Conservation (phyloP, 2,888 invertebrate genomes). For the Pseudococcus jackbeardsleyi region DNA sequence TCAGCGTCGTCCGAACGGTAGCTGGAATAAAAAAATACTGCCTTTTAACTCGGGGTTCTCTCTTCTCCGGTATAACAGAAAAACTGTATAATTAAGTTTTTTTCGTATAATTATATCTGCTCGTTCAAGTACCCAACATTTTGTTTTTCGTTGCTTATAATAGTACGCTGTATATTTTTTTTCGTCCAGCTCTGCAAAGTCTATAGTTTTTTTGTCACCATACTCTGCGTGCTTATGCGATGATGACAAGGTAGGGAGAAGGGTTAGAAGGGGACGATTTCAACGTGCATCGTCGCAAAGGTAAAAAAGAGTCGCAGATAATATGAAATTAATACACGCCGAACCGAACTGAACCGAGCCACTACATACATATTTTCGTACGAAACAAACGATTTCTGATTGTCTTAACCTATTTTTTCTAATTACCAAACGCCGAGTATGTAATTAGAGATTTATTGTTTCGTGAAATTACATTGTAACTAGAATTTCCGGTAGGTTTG, state of each 20-base stretch:
- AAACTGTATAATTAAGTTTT: conserved; percentile 40
- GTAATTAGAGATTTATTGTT: conserved; percentile 54
- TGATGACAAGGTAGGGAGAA: background rate
- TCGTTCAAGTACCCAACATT: conserved; percentile 2
- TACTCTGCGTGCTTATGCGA: too few species aligned
- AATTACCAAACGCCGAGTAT: conserved; percentile 50
- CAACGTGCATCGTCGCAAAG: background rate
- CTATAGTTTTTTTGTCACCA: background rate
- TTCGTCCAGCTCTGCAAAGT: background rate
- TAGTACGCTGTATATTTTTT: background rate
- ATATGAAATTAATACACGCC: conserved; percentile 26
- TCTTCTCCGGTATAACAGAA: background rate
- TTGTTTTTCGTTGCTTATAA: conserved; percentile 20
- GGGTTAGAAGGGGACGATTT: background rate
- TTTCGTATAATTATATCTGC: conserved; percentile 43
- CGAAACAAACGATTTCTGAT: conserved; percentile 50
- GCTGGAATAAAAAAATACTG: conserved; percentile 40
- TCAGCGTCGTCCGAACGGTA: conserved; percentile 16
- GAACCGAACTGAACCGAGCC: background rate
- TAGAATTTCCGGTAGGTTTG: conserved; percentile 50
- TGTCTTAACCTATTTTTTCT: conserved; percentile 54
- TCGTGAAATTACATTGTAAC: conserved; percentile 54
- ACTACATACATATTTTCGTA: background rate
- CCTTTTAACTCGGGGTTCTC: background rate
- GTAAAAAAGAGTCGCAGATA: conserved; percentile 14